A percentile compares a stretch with the other conserved stretches of the same genome.
Conservation (phyloP, 2,797 vertebrate genomes). For the Pteropus rufus region DNA sequence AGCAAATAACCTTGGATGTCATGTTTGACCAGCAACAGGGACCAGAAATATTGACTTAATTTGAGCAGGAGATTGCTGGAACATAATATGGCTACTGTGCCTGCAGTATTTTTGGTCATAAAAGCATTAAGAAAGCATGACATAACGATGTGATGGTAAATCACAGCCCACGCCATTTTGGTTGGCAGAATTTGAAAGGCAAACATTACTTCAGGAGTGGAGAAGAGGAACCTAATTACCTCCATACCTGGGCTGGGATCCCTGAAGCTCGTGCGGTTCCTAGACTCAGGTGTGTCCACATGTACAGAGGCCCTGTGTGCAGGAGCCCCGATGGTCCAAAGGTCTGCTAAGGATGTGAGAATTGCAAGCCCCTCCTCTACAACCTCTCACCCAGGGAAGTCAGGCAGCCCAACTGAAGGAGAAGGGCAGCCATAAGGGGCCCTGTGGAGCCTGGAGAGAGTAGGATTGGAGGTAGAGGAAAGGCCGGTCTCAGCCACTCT, state of each 20-base stretch:
- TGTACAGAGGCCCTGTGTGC: slow-evolving; percentile 19
- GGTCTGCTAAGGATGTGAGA: background rate
- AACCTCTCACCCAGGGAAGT: slow-evolving; percentile 49
- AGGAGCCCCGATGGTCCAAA: background rate
- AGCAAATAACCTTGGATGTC: slow-evolving; percentile 63
- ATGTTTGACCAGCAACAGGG: slow-evolving; percentile 65
- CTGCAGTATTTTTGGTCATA: slow-evolving; percentile 71
- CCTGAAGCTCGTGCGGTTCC: slow-evolving; percentile 41
- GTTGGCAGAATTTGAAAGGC: slow-evolving; percentile 75
- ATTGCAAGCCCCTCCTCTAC: background rate
- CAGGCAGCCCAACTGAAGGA: slow-evolving; percentile 18
- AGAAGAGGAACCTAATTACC: slow-evolving; percentile 70
- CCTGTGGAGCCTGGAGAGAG: background rate
- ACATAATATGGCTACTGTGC: slow-evolving; percentile 76
- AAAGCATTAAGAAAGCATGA: slow-evolving; percentile 75
- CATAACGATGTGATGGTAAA: slow-evolving; percentile 70
- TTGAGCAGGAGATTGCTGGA: slow-evolving; percentile 58
- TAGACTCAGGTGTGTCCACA: slow-evolving; percentile 59
- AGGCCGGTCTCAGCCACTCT: slow-evolving; percentile 31
- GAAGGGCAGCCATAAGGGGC: background rate
- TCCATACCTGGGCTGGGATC: slow-evolving; percentile 53
- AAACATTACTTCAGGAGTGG: slow-evolving; percentile 74
- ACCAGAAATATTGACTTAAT: slow-evolving; percentile 70
- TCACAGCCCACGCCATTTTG: slow-evolving; percentile 69
- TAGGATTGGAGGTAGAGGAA: background rate